phyloP scores from a whole-genome alignment of 2,113 vertebrate genomes.

The Acrocephalus kingi region DNA sequence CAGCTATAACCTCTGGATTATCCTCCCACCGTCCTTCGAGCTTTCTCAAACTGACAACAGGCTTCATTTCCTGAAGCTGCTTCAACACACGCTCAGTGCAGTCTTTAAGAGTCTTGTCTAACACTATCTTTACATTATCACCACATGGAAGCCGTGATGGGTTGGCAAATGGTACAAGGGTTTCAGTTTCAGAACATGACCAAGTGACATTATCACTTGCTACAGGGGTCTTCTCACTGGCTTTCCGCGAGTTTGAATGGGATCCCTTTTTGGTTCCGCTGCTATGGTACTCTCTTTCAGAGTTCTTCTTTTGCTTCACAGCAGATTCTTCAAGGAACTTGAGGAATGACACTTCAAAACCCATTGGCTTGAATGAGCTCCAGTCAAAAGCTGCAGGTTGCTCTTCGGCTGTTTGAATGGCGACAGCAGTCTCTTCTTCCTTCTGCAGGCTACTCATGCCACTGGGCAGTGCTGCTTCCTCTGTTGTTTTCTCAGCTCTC shows the following conservation, averaged over 20 bases:
- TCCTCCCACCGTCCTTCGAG: constrained; percentile 71
- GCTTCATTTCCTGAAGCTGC: constrained; percentile 95
- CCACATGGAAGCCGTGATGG: constrained; percentile 82
- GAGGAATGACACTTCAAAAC: constrained; percentile 95
- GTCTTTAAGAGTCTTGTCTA: constrained; percentile 70
- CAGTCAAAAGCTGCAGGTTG: constrained; percentile 79
- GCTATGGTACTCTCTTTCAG: constrained; percentile 68
- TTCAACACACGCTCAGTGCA: constrained; percentile 81
- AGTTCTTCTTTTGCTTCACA: constrained; percentile 77
- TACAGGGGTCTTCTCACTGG: constrained; percentile 53
- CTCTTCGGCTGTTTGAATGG: constrained; percentile 75
- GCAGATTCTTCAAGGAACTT: constrained; percentile 93
- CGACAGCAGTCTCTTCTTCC: constrained; percentile 80
- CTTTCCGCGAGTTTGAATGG: constrained; percentile 68
- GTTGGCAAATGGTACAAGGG: constrained; percentile 85
- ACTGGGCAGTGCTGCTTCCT: constrained; percentile 54
- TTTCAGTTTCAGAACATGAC: constrained; percentile 76
- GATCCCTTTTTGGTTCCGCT: constrained; percentile 69
- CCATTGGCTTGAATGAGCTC: constrained; percentile 94
- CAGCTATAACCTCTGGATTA: constrained; percentile 65
- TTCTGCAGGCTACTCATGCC: constrained; percentile 45
- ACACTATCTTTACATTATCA: constrained; percentile 84
- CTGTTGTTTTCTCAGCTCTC: constrained; percentile 59
- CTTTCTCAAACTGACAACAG: constrained; percentile 83
- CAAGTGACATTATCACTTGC: constrained; percentile 42